These are phyloP conservation scores for Ophthalmolycus amberensis DNA, from an alignment of 2,113 vertebrate species.

Conservation along the genomic window DNA sequence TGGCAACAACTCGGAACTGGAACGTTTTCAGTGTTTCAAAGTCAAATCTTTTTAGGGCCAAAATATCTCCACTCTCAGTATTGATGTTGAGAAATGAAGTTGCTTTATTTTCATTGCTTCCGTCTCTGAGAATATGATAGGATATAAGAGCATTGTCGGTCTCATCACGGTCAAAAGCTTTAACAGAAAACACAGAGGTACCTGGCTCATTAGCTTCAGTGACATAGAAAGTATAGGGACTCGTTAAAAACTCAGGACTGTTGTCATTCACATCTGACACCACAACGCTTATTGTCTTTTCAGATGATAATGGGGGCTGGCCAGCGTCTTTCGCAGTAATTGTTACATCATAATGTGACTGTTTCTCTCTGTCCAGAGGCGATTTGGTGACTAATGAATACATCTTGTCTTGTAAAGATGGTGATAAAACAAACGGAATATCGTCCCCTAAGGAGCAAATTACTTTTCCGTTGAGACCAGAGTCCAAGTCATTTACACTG, in stretches of 20 bases:
- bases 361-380: conserved; percentile 70
- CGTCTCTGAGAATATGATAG: conserved; percentile 63
- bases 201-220: conserved; percentile 34
- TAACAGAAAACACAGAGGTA: conserved; percentile 60
- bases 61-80: conserved; percentile 56
- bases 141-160: conserved; percentile 24
- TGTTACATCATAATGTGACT: conserved; percentile 62
- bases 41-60: conserved; percentile 61
- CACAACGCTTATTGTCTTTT: conserved; percentile 46
- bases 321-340: conserved; percentile 68
- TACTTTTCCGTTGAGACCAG: conserved; percentile 69
- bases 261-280: conserved; percentile 76
- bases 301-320: conserved; percentile 50
- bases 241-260: conserved; percentile 64
- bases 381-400: conserved; percentile 64
- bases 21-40: conserved; percentile 67
- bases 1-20: conserved; percentile 46
- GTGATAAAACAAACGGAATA: conserved; percentile 49
- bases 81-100: conserved; percentile 60
- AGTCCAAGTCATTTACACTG: conserved; percentile 65
- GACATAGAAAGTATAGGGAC: conserved; percentile 64
- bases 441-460: conserved; percentile 47
- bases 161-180: conserved; percentile 69
- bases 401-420: conserved; percentile 59
- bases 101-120: neutral